Evolutionary conservation across 2,113 vertebrate species (phyloP).

Genomic region (Bungarus multicinctus): DNA sequence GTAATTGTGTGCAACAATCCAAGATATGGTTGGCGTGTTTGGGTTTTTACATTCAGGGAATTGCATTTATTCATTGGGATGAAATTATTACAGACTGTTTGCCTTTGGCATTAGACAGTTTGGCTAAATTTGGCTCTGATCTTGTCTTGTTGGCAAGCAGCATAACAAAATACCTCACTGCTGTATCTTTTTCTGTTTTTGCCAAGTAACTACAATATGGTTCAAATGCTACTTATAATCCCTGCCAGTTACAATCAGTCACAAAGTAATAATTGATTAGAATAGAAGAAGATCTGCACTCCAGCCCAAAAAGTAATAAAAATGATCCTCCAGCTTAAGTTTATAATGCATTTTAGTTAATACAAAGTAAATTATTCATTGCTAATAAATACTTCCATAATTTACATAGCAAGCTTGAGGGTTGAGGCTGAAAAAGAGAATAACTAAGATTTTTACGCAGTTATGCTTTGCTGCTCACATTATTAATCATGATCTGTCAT

Average conservation of each 20-base stretch:
- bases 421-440: slow-evolving; percentile 14
- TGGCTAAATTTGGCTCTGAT: slow-evolving; percentile 39
- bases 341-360: slow-evolving; percentile 26
- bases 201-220: slow-evolving; percentile 34
- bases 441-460: slow-evolving; percentile 40
- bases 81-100: slow-evolving; percentile 39
- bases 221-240: slow-evolving; percentile 13
- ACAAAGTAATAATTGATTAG: background rate
- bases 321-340: slow-evolving; percentile 46
- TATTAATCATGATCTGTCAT: background rate
- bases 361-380: slow-evolving; percentile 36
- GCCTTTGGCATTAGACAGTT: slow-evolving; percentile 37
- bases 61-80: slow-evolving; percentile 40
- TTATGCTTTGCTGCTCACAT: background rate
- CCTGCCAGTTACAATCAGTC: background rate
- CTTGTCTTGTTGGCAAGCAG: slow-evolving; percentile 36
- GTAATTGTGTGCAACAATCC: slow-evolving; percentile 10
- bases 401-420: slow-evolving; percentile 29
- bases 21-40: slow-evolving; percentile 29
- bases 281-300: background rate
- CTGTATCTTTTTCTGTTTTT: slow-evolving; percentile 2
- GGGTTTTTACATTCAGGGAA: slow-evolving; percentile 23
- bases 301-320: slow-evolving; percentile 40
- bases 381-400: slow-evolving; percentile 31
- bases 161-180: slow-evolving; percentile 39